Evolutionary conservation across 1,140 invertebrate species (phyloP).

Genomic region (Drosophila repleta): DNA sequence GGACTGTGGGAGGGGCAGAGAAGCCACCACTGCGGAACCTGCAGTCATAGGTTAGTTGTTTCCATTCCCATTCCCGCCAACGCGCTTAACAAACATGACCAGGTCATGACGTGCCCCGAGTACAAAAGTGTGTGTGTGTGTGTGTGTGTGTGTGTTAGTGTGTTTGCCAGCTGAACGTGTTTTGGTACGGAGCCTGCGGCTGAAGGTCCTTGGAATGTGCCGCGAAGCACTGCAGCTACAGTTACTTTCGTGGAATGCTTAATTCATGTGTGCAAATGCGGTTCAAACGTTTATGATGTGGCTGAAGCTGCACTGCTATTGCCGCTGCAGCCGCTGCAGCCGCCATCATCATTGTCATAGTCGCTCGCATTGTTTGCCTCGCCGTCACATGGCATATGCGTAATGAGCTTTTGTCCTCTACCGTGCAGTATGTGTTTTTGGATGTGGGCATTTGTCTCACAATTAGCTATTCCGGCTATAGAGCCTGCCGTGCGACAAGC

Average conservation of each 20-base stretch:
- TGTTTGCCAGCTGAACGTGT: conserved; percentile 39
- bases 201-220: conserved; percentile 51
- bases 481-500: conserved; percentile 42
- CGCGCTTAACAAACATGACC: conserved; percentile 56
- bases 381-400: conserved; percentile 68
- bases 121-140: conserved; percentile 10
- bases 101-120: conserved; percentile 41
- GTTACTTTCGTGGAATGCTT: conserved; percentile 79
- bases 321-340: conserved; percentile 4
- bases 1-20: neutral
- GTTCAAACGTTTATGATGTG: conserved; percentile 77
- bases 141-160: conserved; percentile 1
- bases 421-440: conserved; percentile 40
- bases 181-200: conserved; percentile 30
- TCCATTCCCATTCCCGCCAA: conserved; percentile 30
- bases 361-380: conserved; percentile 67
- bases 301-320: conserved; percentile 11
- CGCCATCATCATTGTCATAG: conserved; percentile 20
- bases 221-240: conserved; percentile 54
- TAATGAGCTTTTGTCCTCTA: conserved; percentile 65
- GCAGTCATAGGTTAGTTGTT: conserved; percentile 57
- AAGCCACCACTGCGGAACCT: conserved; percentile 47
- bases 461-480: conserved; percentile 75
- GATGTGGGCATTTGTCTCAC: conserved; percentile 51
- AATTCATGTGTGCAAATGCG: conserved; percentile 76